Base-by-base conservation (phyloP, 2,797 vertebrate species). In the Glossophaga mutica region DNA sequence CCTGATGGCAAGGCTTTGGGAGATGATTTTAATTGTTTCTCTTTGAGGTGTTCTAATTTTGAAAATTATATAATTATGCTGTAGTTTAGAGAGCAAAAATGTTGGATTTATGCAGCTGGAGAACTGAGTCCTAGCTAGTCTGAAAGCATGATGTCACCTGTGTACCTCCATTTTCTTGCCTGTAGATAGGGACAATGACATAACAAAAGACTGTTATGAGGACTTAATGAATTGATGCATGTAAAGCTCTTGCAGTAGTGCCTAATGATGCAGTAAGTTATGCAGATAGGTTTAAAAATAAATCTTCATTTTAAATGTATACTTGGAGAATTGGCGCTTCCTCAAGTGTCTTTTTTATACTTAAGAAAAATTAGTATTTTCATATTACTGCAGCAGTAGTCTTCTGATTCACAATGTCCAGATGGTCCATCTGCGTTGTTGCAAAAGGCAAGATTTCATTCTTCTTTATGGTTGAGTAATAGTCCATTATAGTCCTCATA, bases 231-330 rank as follows among this genome's bases (percentile, higher is more conserved):
- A 37, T 87, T 73, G 6, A 22, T 62, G 19, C 52, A 4, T 73
- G 4, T 55, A 37, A 86, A 76, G 50, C 57, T 91, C 5, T 16
- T 87, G 65, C 3, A 48, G 34, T 57, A 57, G 65, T 55, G 6
- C 68, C 76, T 79, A 24, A 26, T 68, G 16, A 37, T 3, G 32
- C 12, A 77, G 46, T 55, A 91, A 73, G 37, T 76, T 94, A 46
- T 44, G 21, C 55, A 79, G 10, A 50, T 16, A 67, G 24, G 7
- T 85, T 79, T 87, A 59, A 94, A 68, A 62, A 57, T 86, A 86
- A 78, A 59, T 67, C n/a, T 94, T 90, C 57, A 34, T 87, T 96
- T 94, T 87, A 94, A 94, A 34, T 76, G 32, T 87, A 22, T 79
- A 89, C 55, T 70, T 65, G 29, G 52, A 55, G 52, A 48, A 50